A percentile compares a stretch with the other conserved stretches of the same genome.
Conservation (phyloP, 2,797 vertebrate genomes). For the Tokudaia muenninki region DNA sequence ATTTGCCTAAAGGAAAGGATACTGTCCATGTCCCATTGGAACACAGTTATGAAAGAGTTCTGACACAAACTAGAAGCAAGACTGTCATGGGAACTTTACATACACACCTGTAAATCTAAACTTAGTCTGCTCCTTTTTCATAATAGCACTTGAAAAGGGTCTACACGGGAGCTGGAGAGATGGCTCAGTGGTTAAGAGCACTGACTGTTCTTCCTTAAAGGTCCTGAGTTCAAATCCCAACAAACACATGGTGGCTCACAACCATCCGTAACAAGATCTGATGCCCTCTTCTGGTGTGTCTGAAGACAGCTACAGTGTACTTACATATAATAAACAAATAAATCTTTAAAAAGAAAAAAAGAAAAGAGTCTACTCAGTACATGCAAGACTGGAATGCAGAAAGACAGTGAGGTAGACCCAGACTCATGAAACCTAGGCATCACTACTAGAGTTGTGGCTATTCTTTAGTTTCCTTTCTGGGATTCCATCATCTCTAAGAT, state of each 20-base stretch:
- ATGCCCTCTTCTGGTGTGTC: too few relatives aligned
- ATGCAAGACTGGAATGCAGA: not conserved
- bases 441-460: too few relatives aligned
- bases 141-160: not conserved
- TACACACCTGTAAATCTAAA: not conserved
- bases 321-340: too few relatives aligned
- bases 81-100: not conserved
- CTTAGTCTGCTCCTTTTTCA: not conserved
- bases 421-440: not conserved
- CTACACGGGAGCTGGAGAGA: too few relatives aligned
- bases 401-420: not conserved
- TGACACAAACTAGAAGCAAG: not conserved
- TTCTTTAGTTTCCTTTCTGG: not conserved
- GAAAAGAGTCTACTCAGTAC: too few relatives aligned
- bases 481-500: not conserved
- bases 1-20: not conserved
- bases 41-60: not conserved
- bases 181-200: too few relatives aligned
- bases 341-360: too few relatives aligned
- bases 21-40: not conserved
- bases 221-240: too few relatives aligned
- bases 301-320: too few relatives aligned
- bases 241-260: too few relatives aligned
- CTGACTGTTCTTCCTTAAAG: too few relatives aligned
- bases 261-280: too few relatives aligned